Conservation (phyloP, 2,888 invertebrate genomes). For the Zeuzera pyrina region DNA sequence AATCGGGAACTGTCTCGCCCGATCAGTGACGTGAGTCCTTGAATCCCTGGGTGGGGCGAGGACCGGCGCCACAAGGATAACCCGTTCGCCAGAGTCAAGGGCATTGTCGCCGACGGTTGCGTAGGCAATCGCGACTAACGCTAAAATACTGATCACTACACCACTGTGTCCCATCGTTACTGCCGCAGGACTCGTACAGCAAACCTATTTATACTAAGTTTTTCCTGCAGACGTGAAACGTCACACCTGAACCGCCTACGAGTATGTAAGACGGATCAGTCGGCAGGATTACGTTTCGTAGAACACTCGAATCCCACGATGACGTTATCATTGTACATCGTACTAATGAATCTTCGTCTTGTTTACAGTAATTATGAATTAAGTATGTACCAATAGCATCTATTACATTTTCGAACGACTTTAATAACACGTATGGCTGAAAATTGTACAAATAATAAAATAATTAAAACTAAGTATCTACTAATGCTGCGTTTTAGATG, state of each 20-base stretch:
- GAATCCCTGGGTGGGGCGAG: conserved; percentile 56
- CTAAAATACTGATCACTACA: conserved; percentile 42
- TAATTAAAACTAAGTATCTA: too few species aligned
- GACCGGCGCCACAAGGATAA: conserved; percentile 54
- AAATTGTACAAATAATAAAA: too few species aligned
- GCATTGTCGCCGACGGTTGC: conserved; percentile 48
- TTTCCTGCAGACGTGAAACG: conserved; percentile 36
- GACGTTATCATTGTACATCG: conserved; percentile 30
- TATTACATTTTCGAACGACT: conserved; percentile 7
- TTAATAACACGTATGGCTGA: too few species aligned
- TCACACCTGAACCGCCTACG: conserved; percentile 28
- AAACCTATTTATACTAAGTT: conserved; percentile 61
- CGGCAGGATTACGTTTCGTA: conserved; percentile 28
- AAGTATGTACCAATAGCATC: background rate
- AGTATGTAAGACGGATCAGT: conserved; percentile 12
- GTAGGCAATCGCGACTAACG: conserved; percentile 31
- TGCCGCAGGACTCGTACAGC: conserved; percentile 47
- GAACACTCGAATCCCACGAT: conserved; percentile 38
- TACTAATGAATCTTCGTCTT: conserved; percentile 8
- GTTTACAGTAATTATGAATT: conserved; percentile 2
- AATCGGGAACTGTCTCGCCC: conserved; percentile 58
- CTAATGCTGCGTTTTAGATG: too few species aligned
- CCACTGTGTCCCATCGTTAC: conserved; percentile 55
- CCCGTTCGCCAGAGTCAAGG: conserved; percentile 43
- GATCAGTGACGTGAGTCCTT: conserved; percentile 39